Conservation (phyloP, 2,888 invertebrate genomes). For the Meloe dianella region DNA sequence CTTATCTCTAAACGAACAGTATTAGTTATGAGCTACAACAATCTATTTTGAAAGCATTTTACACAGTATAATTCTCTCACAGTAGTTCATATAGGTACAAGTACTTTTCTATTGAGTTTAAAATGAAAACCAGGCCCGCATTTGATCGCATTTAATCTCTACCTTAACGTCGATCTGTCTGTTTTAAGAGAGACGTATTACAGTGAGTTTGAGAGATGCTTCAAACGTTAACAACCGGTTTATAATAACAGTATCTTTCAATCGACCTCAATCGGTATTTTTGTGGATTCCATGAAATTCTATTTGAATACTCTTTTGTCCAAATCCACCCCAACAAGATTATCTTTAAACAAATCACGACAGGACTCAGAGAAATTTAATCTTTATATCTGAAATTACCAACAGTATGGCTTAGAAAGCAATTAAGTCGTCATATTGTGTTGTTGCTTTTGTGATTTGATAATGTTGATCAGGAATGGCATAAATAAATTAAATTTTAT, state of each 20-base stretch:
- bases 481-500: not conserved
- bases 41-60: no score
- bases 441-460: not conserved
- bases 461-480: not conserved
- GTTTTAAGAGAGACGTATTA: no score
- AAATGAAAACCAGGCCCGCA: no score
- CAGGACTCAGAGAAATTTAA: not conserved
- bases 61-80: no score
- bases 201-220: no score
- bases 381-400: not conserved
- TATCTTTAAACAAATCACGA: constrained; percentile 1
- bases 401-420: not conserved
- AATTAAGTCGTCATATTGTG: not conserved
- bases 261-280: not conserved
- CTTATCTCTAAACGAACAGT: not conserved
- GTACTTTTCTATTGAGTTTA: no score
- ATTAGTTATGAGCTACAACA: not conserved
- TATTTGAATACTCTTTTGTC: not conserved
- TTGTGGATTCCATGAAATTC: not conserved
- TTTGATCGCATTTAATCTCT: no score
- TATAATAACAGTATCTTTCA: no score
- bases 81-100: no score
- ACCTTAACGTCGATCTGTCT: no score
- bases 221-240: no score
- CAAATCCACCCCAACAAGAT: not conserved